phyloP scores from a whole-genome alignment of 2,797 vertebrate genomes.

The Rhynchotus rufescens region DNA sequence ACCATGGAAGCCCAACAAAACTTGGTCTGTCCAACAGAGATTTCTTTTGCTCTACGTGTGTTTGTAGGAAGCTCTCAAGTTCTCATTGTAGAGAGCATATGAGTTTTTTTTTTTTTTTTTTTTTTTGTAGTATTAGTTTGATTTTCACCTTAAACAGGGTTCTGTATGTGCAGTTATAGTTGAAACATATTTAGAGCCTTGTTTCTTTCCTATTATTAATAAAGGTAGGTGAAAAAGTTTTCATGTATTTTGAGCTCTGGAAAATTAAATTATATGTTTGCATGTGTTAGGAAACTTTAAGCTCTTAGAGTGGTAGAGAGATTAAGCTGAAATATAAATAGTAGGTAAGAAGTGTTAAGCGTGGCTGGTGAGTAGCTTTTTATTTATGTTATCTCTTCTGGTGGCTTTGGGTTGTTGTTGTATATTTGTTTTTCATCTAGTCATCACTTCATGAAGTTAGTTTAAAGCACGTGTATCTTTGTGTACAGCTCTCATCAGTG shows the following conservation, averaged over 20 bases:
- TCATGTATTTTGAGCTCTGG: fast-evolving
- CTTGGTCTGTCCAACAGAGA: fast-evolving
- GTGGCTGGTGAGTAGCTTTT: neutral
- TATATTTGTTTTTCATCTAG: fast-evolving
- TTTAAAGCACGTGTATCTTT: neutral
- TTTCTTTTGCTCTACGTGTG: neutral
- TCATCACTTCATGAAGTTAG: neutral
- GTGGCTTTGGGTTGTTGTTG: neutral
- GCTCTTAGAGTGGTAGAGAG: fast-evolving
- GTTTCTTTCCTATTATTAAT: fast-evolving
- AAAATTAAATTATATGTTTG: fast-evolving
- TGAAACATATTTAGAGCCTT: fast-evolving
- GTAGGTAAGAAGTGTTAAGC: fast-evolving
- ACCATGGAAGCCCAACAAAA: fast-evolving
- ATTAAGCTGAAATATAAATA: fast-evolving
- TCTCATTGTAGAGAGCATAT: fast-evolving
- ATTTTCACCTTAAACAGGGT: fast-evolving
- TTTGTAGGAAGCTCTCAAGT: fast-evolving
- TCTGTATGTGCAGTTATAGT: fast-evolving
- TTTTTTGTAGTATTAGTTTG: neutral
- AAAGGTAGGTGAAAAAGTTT: fast-evolving
- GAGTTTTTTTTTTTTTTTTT: fast-evolving
- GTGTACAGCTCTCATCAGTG: fast-evolving
- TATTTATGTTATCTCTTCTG: fast-evolving
- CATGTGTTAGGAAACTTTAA: fast-evolving